Conservation (phyloP, 2,797 vertebrate species). For the Euphonia xanthogaster region DNA sequence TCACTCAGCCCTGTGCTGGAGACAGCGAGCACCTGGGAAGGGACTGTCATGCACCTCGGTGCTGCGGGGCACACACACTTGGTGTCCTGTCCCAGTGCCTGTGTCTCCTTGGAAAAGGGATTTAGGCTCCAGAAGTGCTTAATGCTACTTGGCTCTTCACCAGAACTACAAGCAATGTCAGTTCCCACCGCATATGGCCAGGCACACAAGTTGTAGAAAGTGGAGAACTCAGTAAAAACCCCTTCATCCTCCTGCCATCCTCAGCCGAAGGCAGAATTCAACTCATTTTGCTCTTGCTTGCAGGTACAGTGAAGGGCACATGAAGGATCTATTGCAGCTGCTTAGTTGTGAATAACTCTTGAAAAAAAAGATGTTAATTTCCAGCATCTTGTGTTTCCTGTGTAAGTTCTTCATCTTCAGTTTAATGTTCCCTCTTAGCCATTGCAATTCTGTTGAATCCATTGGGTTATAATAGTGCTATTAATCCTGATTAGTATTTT, state of each 20-base stretch:
- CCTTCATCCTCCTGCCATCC: not conserved
- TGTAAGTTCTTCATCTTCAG: not conserved
- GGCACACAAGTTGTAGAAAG: not conserved
- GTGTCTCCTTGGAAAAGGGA: not conserved
- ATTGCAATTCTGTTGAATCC: not conserved
- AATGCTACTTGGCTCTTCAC: not conserved
- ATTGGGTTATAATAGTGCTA: not conserved
- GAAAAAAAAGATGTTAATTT: not conserved
- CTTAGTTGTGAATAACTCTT: not conserved
- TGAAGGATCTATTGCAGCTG: not conserved
- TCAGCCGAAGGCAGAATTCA: not conserved
- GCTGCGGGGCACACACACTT: fast-evolving
- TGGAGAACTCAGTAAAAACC: not conserved
- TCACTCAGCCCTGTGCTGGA: not conserved
- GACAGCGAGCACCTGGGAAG: not conserved
- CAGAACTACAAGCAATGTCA: not conserved
- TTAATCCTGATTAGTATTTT: not conserved
- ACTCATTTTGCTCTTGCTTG: not conserved
- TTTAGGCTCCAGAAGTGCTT: not conserved
- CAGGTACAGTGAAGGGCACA: not conserved
- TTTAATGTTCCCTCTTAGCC: not conserved
- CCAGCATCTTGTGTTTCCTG: not conserved
- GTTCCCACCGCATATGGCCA: not conserved
- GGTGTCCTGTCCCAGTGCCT: not conserved
- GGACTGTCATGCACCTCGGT: not conserved